Evolutionary conservation across 1,140 invertebrate species (phyloP).

Genomic region (Tribolium madens): DNA sequence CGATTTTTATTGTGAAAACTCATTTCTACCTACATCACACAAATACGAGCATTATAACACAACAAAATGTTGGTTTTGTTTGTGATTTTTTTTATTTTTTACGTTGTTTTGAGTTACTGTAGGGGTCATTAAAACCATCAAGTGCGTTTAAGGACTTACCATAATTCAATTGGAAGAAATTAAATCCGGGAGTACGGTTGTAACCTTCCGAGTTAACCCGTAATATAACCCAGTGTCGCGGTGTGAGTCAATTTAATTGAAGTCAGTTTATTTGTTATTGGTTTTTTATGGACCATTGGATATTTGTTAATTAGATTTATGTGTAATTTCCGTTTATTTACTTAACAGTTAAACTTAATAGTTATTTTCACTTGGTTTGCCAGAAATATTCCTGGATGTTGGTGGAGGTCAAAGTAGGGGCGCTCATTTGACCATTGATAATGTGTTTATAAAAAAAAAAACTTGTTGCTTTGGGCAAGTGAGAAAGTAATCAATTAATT

Average conservation of each 20-base stretch:
- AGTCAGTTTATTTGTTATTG: conserved; percentile 7
- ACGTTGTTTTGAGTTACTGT: background rate
- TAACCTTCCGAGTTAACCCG: conserved; percentile 21
- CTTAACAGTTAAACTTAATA: background rate
- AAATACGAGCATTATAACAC: too few species aligned
- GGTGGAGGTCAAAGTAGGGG: background rate
- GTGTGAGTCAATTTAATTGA: conserved; percentile 12
- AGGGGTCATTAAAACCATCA: background rate
- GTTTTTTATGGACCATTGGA: background rate
- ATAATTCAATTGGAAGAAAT: conserved; percentile 17
- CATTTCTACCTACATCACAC: too few species aligned
- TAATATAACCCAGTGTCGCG: background rate
- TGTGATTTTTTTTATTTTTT: too few species aligned
- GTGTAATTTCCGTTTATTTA: background rate
- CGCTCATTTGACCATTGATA: background rate
- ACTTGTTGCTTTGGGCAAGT: background rate
- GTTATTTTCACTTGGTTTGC: background rate
- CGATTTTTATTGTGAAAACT: too few species aligned
- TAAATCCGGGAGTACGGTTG: conserved; percentile 4
- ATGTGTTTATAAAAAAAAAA: too few species aligned
- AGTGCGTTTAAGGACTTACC: background rate
- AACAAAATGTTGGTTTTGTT: too few species aligned
- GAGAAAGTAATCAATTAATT: background rate
- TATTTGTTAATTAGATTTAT: conserved; percentile 7
- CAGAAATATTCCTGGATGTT: background rate